Percentiles rank a stretch among this genome's conserved stretches.
Conservation (phyloP, 2,888 invertebrate species). For the Drosophila ustulata region DNA sequence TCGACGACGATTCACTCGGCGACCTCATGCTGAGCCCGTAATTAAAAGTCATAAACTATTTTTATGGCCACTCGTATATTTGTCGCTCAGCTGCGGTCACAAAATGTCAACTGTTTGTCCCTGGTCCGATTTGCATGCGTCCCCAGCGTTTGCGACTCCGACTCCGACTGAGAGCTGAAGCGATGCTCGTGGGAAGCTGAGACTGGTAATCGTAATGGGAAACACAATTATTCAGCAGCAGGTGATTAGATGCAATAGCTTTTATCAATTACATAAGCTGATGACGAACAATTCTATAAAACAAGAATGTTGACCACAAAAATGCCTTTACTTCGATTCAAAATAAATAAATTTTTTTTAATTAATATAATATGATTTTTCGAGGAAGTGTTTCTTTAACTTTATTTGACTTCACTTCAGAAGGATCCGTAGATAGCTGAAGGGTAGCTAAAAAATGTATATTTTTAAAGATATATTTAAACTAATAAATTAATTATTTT, state of each 20-base stretch:
- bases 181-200: slow-evolving; percentile 50
- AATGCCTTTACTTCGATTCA: too few relatives aligned
- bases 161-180: too few relatives aligned
- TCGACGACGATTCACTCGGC: slow-evolving; percentile 45
- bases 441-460: too few relatives aligned
- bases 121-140: slow-evolving; percentile 70
- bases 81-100: slow-evolving; percentile 69
- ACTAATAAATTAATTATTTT: too few relatives aligned
- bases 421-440: too few relatives aligned
- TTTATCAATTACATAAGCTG: slow-evolving; percentile 28
- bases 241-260: slow-evolving; percentile 43
- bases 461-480: too few relatives aligned
- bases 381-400: too few relatives aligned
- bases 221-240: slow-evolving; percentile 22
- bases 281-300: background rate
- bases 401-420: too few relatives aligned
- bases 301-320: too few relatives aligned
- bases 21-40: slow-evolving; percentile 72
- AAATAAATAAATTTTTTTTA: too few relatives aligned
- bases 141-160: slow-evolving; percentile 7
- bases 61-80: slow-evolving; percentile 72
- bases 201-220: slow-evolving; percentile 16
- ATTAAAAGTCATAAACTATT: slow-evolving; percentile 79
- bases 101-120: slow-evolving; percentile 70
- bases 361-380: too few relatives aligned